Base-by-base conservation (phyloP, 2,888 invertebrate genomes). In the Calameuta pallipes region DNA sequence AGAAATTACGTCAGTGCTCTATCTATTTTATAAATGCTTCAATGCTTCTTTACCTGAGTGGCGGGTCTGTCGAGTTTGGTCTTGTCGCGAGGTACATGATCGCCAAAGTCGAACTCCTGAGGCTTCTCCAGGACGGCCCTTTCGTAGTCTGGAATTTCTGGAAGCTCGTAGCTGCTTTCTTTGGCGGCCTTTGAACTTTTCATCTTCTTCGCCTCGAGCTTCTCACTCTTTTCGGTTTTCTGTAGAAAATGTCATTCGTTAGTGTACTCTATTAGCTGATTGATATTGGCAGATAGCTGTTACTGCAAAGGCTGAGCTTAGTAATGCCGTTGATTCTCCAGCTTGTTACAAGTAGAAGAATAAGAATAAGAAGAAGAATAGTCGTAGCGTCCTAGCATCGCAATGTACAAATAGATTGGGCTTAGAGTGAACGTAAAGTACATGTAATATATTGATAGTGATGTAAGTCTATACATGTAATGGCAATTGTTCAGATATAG, bases 121-220 rank as follows among this genome's bases (percentile, higher is more conserved):
- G 90, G 89, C 79, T 91, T 92, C 88, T 96, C 96, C 79, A 96
- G 93, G 3, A 94, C 95, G 3, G 96, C 95, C 83, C 96, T 94
- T 56, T 96, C 96, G 87, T 96, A 96, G 90, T 96, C 96, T 23
- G 91, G 91, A 78, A 91, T 91, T 79, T 91, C 91, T 13, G 91
- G 91, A 76, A 91, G 86, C 35, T 91, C 91, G 79, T 90, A 91
- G 69, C 79, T 86, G 83, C 88, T 87, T 36, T 88, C 89, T 83
- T 90, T 91, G 79, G 87, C 86, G 13, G 83, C 85, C 76, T 90
- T 89, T 34, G 87, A 84, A n/a, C 75, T 75, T 77, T 90, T 91
- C n/a, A 56, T 75, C 78, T 90, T 91, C 84, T 91, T 91, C 3
- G 82, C 83, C 34, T 90, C 88, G 31, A 79, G 41, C 79, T 90